phyloP scores from a whole-genome alignment of 2,888 invertebrate species.

The Gymnosoma rotundatum region DNA sequence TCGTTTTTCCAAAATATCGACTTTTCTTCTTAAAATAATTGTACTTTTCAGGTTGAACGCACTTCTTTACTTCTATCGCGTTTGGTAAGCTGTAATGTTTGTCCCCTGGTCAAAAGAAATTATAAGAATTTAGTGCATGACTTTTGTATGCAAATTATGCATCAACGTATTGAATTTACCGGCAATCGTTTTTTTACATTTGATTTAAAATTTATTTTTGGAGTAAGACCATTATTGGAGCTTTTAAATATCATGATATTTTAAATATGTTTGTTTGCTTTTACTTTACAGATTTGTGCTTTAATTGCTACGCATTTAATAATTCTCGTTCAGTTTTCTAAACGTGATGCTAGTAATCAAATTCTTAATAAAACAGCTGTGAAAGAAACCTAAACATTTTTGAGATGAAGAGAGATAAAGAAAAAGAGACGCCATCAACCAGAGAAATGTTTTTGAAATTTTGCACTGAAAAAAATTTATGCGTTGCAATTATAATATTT shows the following conservation, averaged over 20 bases:
- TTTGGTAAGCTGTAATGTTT: constrained; percentile 4
- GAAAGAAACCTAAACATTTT: background rate
- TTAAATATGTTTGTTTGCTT: background rate
- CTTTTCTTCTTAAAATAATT: background rate
- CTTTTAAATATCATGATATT: background rate
- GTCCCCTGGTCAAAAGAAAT: background rate
- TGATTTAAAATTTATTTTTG: constrained; percentile 67
- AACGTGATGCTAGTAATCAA: constrained; percentile 33
- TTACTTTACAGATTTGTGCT: constrained; percentile 65
- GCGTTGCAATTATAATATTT: no score
- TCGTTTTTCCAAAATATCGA: no score
- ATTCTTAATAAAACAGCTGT: constrained; percentile 25
- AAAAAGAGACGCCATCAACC: no score
- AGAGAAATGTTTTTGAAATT: no score
- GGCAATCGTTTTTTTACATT: constrained; percentile 70
- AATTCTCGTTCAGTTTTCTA: constrained; percentile 72
- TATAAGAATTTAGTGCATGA: constrained; percentile 69
- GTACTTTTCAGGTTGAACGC: constrained; percentile 12
- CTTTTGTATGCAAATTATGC: constrained; percentile 70
- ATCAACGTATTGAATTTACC: constrained; percentile 67
- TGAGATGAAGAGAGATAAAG: no score
- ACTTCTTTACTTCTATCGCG: constrained; percentile 54
- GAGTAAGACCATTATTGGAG: constrained; percentile 54
- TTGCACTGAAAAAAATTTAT: no score
- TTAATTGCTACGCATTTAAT: constrained; percentile 71